Conservation (phyloP, 2,888 invertebrate genomes). For the Melanargia galathea region DNA sequence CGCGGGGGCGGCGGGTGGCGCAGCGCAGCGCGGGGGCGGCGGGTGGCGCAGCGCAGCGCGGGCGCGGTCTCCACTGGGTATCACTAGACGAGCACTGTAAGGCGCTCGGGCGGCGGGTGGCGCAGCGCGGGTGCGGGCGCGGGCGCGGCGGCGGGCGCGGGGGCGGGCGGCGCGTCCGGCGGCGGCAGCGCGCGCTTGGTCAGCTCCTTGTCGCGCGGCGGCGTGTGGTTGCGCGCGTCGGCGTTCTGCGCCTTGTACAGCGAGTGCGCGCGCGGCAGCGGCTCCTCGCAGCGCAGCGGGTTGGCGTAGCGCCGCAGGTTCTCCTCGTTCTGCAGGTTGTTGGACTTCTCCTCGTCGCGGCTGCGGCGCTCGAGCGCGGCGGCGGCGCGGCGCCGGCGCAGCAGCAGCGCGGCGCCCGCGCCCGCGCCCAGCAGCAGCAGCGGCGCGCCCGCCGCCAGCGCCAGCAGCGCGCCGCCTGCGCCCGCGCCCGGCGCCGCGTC, state of each 20-base stretch:
- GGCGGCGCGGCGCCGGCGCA: slow-evolving; percentile 69
- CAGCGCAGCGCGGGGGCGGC: slow-evolving; percentile 63
- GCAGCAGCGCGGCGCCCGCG: slow-evolving; percentile 59
- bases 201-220: slow-evolving; percentile 88
- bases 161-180: slow-evolving; percentile 65
- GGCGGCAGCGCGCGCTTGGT: slow-evolving; percentile 85
- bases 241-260: slow-evolving; percentile 93
- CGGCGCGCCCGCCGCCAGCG: slow-evolving; percentile 45
- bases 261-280: slow-evolving; percentile 82
- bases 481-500: slow-evolving; percentile 82
- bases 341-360: slow-evolving; percentile 93
- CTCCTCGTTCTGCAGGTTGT: slow-evolving; percentile 95
- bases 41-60: slow-evolving; percentile 77
- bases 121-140: slow-evolving; percentile 49
- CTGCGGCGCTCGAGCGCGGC: slow-evolving; percentile 81
- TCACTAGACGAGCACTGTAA: slow-evolving; percentile 71
- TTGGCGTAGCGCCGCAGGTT: slow-evolving; percentile 92
- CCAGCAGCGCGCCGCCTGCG: slow-evolving; percentile 50
- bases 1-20: slow-evolving; percentile 83
- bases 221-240: slow-evolving; percentile 91
- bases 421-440: slow-evolving; percentile 47
- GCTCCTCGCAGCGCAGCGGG: slow-evolving; percentile 84
- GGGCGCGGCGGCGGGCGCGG: slow-evolving; percentile 83
- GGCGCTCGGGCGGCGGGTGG: slow-evolving; percentile 66
- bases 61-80: neutral